These are phyloP conservation scores for Dendrolimus pini DNA, from an alignment of 2,888 invertebrate species.

Conservation along the genomic window DNA sequence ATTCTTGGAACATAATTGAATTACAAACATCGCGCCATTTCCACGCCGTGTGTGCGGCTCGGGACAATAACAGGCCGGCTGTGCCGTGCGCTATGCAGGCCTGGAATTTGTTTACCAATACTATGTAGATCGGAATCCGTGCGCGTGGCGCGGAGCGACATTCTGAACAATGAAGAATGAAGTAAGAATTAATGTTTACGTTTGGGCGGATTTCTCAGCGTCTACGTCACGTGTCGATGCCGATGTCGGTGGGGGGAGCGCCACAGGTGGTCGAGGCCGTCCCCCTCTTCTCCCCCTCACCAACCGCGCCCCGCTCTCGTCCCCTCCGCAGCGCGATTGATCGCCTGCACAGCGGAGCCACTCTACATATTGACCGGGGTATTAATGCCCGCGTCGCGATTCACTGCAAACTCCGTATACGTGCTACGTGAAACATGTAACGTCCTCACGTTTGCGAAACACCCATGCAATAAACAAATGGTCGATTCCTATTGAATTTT, in stretches of 20 bases:
- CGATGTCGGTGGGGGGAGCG: constrained; percentile 34
- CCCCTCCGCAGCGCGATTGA: constrained; percentile 62
- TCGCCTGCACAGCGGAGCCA: constrained; percentile 68
- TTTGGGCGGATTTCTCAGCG: constrained; percentile 72
- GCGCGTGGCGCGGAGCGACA: constrained; percentile 62
- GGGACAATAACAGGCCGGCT: constrained; percentile 26
- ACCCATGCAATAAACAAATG: background rate
- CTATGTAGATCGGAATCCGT: constrained; percentile 54
- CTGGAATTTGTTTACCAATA: constrained; percentile 70
- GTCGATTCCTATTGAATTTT: no score
- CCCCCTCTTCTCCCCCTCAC: constrained; percentile 17
- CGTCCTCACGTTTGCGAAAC: constrained; percentile 6
- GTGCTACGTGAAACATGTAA: constrained; percentile 44
- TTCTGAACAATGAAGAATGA: constrained; percentile 73
- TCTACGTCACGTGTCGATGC: constrained; percentile 72
- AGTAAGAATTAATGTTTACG: constrained; percentile 76
- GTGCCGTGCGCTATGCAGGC: constrained; percentile 26
- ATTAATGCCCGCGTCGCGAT: constrained; percentile 63
- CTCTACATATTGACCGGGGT: constrained; percentile 74
- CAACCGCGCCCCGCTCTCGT: constrained; percentile 17
- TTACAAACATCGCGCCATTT: constrained; percentile 44
- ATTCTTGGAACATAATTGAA: constrained; percentile 56
- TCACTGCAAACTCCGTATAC: constrained; percentile 51
- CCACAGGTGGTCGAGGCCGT: constrained; percentile 62
- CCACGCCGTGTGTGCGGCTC: constrained; percentile 10